Conservation (phyloP, 2,888 invertebrate species). For the Andrena bicolor region DNA sequence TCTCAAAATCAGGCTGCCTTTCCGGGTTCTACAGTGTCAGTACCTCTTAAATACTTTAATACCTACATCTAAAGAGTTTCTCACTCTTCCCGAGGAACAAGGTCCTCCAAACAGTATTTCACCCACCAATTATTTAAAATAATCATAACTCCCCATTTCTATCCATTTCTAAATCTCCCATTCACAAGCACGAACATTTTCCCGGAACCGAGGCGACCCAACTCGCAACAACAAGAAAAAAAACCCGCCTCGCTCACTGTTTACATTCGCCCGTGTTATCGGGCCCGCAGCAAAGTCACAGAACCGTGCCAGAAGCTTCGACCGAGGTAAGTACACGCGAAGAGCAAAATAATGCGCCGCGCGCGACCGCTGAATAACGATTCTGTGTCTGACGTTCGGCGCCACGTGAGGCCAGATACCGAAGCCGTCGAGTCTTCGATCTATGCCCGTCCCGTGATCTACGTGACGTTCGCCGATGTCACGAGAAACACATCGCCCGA, state of each 20-base stretch:
- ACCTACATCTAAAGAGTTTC: too few relatives aligned
- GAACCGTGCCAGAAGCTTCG: constrained; percentile 28
- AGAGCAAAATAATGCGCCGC: constrained; percentile 1
- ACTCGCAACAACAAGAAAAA: neutral
- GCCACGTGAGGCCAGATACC: constrained; percentile 32
- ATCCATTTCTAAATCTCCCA: neutral
- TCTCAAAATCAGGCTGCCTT: too few relatives aligned
- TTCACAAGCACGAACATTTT: neutral
- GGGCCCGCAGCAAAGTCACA: constrained; percentile 36
- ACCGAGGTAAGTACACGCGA: constrained; percentile 1
- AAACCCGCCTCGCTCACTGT: constrained; percentile 18
- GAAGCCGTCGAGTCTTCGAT: constrained; percentile 1
- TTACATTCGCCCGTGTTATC: constrained; percentile 28
- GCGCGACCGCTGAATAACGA: neutral
- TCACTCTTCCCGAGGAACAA: too few relatives aligned
- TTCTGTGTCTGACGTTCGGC: constrained; percentile 8
- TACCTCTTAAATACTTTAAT: too few relatives aligned
- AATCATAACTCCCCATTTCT: too few relatives aligned
- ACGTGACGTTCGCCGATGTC: neutral
- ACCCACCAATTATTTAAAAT: too few relatives aligned
- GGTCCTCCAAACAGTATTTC: too few relatives aligned
- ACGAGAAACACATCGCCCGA: neutral
- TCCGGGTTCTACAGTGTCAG: too few relatives aligned
- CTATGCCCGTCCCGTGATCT: neutral
- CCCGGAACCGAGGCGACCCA: neutral